A percentile compares a stretch with the other conserved stretches of the same genome.
Conservation (phyloP, 2,113 vertebrate species). For the Ariopsis seemanni region DNA sequence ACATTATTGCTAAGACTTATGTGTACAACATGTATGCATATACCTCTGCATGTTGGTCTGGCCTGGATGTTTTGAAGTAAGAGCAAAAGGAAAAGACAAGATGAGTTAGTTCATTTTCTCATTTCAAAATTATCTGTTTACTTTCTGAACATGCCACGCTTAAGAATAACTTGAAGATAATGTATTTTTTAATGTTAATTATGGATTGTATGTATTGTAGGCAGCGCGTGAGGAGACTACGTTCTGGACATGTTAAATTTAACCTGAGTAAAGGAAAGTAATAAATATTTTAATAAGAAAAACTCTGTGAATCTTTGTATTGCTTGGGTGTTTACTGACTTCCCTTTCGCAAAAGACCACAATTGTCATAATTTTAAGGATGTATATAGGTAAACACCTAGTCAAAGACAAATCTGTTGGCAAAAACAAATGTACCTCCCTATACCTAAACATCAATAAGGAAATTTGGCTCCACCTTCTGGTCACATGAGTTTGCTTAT, state of each 20-base stretch:
- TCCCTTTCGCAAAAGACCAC: not conserved
- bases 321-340: not conserved
- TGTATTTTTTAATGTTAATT: not conserved
- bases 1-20: not conserved
- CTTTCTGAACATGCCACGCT: not conserved
- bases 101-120: not conserved
- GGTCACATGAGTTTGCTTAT: not conserved
- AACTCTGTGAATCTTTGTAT: not conserved
- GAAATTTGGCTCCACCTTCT: constrained; percentile 5
- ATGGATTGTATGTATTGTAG: constrained; percentile 41
- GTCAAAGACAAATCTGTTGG: not conserved
- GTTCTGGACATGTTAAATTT: constrained; percentile 22
- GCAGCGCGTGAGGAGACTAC: constrained; percentile 18
- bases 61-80: not conserved
- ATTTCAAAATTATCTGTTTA: not conserved
- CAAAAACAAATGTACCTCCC: not conserved
- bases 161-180: not conserved
- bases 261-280: constrained; percentile 37
- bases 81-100: not conserved
- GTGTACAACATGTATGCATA: not conserved
- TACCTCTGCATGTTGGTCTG: not conserved
- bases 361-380: not conserved
- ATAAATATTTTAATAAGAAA: constrained; percentile 30
- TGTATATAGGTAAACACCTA: not conserved
- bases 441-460: not conserved